These are phyloP conservation scores for Melitaea athalia DNA, from an alignment of 2,888 invertebrate genomes.

Conservation along the genomic window DNA sequence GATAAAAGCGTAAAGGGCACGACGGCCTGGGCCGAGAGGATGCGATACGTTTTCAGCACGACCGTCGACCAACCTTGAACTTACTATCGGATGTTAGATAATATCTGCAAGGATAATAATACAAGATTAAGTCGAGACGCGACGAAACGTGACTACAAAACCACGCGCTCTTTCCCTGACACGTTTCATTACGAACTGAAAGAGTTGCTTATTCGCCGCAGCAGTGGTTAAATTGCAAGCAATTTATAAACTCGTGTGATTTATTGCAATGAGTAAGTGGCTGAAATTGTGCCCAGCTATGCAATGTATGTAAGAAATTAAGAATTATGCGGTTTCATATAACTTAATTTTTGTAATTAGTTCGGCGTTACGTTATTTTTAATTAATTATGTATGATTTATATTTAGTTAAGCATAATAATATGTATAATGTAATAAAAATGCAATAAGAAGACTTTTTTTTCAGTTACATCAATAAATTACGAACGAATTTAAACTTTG, in stretches of 20 bases:
- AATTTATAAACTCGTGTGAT: conserved; percentile 24
- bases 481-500: no score
- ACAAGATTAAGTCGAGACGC: conserved; percentile 22
- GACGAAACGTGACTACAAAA: conserved; percentile 8
- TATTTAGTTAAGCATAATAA: no score
- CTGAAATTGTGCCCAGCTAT: conserved; percentile 17
- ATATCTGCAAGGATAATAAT: conserved; percentile 55
- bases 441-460: no score
- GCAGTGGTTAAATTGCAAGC: conserved; percentile 22
- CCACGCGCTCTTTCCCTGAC: conserved; percentile 7
- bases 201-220: conserved; percentile 10
- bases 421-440: neutral
- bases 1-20: conserved; percentile 76
- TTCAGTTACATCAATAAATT: no score
- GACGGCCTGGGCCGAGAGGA: conserved; percentile 40
- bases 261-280: conserved; percentile 22
- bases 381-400: neutral
- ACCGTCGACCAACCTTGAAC: conserved; percentile 75
- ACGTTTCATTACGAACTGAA: conserved; percentile 17
- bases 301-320: conserved; percentile 14
- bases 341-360: conserved; percentile 11
- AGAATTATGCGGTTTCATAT: conserved; percentile 13
- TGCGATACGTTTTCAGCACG: conserved; percentile 57
- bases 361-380: neutral
- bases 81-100: conserved; percentile 70